phyloP scores from a whole-genome alignment of 2,888 invertebrate genomes.

The Saturnia japonica region DNA sequence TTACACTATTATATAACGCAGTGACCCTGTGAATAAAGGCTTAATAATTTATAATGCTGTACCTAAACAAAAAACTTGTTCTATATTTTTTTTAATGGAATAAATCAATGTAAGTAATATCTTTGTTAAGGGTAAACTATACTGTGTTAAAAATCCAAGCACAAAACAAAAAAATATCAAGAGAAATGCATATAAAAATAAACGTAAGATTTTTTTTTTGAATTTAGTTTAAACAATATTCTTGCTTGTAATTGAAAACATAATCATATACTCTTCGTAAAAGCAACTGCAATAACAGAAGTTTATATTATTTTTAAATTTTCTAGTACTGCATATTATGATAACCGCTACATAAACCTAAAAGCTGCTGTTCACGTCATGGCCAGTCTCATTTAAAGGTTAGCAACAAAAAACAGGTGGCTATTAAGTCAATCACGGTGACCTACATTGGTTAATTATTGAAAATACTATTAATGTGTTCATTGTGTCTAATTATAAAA shows the following conservation, averaged over 20 bases:
- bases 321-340: too few relatives aligned
- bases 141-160: not conserved
- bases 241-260: not conserved
- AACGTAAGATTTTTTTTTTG: not conserved
- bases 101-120: conserved; percentile 1
- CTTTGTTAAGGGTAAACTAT: not conserved
- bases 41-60: conserved; percentile 38
- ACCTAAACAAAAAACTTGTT: not conserved
- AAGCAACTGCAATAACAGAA: not conserved
- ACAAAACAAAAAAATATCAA: not conserved
- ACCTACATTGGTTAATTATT: not conserved
- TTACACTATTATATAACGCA: conserved; percentile 71
- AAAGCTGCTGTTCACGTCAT: not conserved
- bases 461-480: not conserved
- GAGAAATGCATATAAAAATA: not conserved
- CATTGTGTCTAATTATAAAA: not conserved
- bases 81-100: not conserved
- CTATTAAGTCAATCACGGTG: not conserved
- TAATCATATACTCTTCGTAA: not conserved
- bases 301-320: not conserved
- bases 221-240: not conserved
- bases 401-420: not conserved
- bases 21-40: conserved; percentile 79
- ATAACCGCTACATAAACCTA: not conserved
- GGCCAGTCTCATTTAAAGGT: not conserved